Percentiles rank a stretch among this genome's conserved stretches.
Conservation (phyloP, 2,797 vertebrate genomes). For the Pitangus sulphuratus region DNA sequence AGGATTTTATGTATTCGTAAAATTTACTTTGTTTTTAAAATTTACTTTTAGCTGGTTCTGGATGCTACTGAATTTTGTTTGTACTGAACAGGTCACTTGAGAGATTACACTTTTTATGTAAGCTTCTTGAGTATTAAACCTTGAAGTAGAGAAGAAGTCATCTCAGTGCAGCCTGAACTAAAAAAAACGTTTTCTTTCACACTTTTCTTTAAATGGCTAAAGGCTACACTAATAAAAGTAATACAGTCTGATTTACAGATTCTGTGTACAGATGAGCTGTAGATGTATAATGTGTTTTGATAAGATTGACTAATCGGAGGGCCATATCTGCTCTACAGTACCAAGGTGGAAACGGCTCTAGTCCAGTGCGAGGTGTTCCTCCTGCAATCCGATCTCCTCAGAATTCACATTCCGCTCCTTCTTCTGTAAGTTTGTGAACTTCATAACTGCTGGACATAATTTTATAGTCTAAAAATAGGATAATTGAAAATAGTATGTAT, state of each 20-base stretch:
- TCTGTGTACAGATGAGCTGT: neutral
- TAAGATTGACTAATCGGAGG: neutral
- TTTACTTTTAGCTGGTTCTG: neutral
- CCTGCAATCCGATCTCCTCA: conserved; percentile 94
- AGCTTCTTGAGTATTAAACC: neutral
- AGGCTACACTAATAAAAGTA: neutral
- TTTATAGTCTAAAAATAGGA: neutral
- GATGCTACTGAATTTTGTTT: neutral
- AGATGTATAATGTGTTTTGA: neutral
- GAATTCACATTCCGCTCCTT: conserved; percentile 96
- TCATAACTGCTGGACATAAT: neutral
- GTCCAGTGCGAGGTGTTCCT: conserved; percentile 93
- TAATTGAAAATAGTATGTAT: neutral
- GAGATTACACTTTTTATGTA: neutral
- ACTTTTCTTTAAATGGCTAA: neutral
- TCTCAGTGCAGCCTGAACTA: neutral
- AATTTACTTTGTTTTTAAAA: neutral
- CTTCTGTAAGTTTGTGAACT: conserved; percentile 83
- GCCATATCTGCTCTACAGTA: conserved; percentile 77
- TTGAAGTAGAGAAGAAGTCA: neutral
- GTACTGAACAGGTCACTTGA: neutral
- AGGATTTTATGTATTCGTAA: conserved; percentile 66
- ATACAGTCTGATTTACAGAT: neutral
- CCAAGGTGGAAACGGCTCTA: conserved; percentile 97
- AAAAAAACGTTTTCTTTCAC: neutral